Conservation (phyloP, 2,113 vertebrate species). For the Bujurquina vittata region DNA sequence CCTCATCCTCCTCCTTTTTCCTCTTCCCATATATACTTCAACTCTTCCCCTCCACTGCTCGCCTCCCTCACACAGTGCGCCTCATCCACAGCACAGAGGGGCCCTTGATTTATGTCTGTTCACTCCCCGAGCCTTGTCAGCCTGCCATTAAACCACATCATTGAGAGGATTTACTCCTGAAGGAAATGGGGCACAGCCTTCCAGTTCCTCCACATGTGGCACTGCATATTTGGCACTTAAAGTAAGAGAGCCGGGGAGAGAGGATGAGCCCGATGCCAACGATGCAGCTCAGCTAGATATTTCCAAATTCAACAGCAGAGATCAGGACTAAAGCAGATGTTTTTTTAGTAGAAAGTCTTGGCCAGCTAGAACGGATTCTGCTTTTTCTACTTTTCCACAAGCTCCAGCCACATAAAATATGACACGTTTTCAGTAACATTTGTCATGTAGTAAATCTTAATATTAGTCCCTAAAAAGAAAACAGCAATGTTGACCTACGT, state of each 20-base stretch:
- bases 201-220: slow-evolving; percentile 56
- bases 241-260: neutral
- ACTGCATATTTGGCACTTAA: slow-evolving; percentile 43
- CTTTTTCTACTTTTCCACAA: slow-evolving; percentile 47
- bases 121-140: slow-evolving; percentile 31
- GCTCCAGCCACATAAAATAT: slow-evolving; percentile 42
- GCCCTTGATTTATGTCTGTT: slow-evolving; percentile 44
- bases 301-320: slow-evolving; percentile 46
- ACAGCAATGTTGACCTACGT: neutral
- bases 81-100: slow-evolving; percentile 27
- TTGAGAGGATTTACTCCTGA: slow-evolving; percentile 58
- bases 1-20: slow-evolving; percentile 24
- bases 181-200: slow-evolving; percentile 53
- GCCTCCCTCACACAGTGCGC: neutral
- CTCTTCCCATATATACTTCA: slow-evolving; percentile 40
- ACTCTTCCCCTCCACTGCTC: slow-evolving; percentile 13
- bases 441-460: neutral
- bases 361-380: neutral
- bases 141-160: slow-evolving; percentile 49
- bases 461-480: slow-evolving; percentile 15
- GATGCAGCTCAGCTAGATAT: slow-evolving; percentile 32
- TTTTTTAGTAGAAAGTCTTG: slow-evolving; percentile 8
- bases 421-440: neutral
- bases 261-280: slow-evolving; percentile 10
- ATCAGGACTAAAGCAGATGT: slow-evolving; percentile 18